Percentiles rank a stretch among this genome's conserved stretches.
Conservation (phyloP, 2,797 vertebrate species). For the Acanthornis magna region DNA sequence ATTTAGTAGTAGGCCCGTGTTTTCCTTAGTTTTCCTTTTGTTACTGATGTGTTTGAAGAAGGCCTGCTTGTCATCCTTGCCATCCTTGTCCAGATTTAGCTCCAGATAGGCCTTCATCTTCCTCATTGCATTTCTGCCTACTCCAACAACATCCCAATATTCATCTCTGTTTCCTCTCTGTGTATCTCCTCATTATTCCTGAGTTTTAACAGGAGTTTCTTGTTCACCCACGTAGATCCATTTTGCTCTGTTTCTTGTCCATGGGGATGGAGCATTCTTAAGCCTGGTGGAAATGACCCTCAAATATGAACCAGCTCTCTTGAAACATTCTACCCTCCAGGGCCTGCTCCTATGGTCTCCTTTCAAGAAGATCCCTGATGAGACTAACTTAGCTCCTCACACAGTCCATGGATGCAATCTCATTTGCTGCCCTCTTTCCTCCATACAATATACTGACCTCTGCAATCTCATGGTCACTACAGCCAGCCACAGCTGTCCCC, state of each 20-base stretch:
- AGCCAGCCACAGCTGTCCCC: background rate
- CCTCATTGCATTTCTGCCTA: background rate
- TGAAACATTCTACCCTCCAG: background rate
- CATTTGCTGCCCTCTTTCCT: background rate
- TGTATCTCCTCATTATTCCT: background rate
- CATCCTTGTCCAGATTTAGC: background rate
- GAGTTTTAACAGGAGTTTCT: background rate
- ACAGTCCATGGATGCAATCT: rapidly evolving
- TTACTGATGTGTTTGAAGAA: background rate
- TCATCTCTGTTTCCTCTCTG: background rate
- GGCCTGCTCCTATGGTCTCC: too few relatives aligned
- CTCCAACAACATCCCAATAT: background rate
- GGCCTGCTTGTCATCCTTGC: background rate
- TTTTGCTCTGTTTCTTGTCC: background rate
- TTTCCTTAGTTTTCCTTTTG: background rate
- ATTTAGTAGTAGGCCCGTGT: background rate
- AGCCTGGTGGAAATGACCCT: background rate
- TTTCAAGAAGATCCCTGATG: background rate
- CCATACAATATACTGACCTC: too few relatives aligned
- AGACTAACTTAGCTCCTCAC: background rate
- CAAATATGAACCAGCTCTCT: background rate
- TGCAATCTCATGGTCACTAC: too few relatives aligned
- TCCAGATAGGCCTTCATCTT: background rate
- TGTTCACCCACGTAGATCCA: background rate
- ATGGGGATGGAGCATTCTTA: background rate